Conservation (phyloP, 2,888 invertebrate genomes). For the Dysmachus trigonus region DNA sequence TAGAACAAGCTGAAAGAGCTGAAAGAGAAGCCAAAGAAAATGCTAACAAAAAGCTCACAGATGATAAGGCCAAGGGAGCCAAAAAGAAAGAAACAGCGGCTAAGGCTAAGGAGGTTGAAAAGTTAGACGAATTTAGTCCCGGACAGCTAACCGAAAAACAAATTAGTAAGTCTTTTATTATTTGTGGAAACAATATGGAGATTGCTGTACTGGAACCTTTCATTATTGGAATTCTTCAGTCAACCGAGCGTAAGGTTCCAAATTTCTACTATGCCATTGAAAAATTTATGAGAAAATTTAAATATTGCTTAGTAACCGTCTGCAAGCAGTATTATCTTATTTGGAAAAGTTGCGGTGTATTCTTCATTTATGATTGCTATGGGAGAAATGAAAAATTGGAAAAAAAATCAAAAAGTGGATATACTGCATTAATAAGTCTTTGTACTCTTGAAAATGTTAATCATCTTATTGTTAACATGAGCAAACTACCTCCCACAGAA, state of each 20-base stretch:
- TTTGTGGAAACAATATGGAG: slow-evolving; percentile 57
- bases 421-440: slow-evolving; percentile 56
- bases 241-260: background rate
- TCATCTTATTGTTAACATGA: slow-evolving; percentile 56
- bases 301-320: slow-evolving; percentile 55
- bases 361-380: slow-evolving; percentile 59
- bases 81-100: slow-evolving; percentile 50
- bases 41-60: background rate
- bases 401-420: slow-evolving; percentile 53
- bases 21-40: background rate
- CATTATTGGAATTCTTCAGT: slow-evolving; percentile 46
- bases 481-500: slow-evolving; percentile 52
- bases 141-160: slow-evolving; percentile 51
- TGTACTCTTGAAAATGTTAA: slow-evolving; percentile 56
- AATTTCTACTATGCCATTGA: slow-evolving; percentile 5
- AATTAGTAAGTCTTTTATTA: slow-evolving; percentile 56
- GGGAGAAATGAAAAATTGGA: slow-evolving; percentile 55
- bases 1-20: background rate
- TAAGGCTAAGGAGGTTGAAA: slow-evolving; percentile 49
- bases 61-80: background rate
- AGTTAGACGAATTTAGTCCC: background rate
- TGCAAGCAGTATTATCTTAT: slow-evolving; percentile 57
- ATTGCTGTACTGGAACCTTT: slow-evolving; percentile 54
- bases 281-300: slow-evolving; percentile 55
- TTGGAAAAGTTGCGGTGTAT: slow-evolving; percentile 57